phyloP scores from a whole-genome alignment of 2,888 invertebrate genomes.

The Parthenolecanium corni region DNA sequence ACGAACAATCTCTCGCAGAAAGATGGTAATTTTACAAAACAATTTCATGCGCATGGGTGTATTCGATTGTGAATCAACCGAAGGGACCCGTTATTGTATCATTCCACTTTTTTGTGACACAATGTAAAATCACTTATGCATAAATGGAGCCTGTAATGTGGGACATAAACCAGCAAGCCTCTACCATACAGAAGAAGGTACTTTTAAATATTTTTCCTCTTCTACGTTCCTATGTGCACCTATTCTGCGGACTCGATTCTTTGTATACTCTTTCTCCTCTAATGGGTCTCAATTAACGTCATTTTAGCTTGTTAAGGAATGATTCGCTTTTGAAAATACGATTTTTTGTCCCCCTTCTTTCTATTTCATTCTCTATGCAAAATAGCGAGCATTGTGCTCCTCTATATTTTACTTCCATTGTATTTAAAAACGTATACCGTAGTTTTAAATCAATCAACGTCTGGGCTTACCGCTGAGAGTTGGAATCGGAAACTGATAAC shows the following conservation, averaged over 20 bases:
- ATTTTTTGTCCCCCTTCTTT: too few species aligned
- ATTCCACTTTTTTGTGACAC: background rate
- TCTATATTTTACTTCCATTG: constrained; percentile 20
- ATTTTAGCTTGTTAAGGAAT: constrained; percentile 25
- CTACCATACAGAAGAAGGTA: too few species aligned
- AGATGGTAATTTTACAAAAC: too few species aligned
- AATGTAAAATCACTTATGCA: background rate
- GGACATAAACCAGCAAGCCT: background rate
- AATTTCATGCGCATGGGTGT: too few species aligned
- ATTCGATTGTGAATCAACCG: background rate
- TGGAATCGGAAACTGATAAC: background rate
- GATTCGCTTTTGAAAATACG: constrained; percentile 20
- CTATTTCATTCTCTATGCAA: constrained; percentile 22
- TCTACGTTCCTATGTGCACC: background rate
- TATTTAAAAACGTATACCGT: constrained; percentile 17
- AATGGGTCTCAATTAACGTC: constrained; percentile 28
- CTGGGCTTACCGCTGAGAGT: constrained; percentile 6
- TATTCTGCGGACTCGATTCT: background rate
- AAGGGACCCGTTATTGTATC: background rate
- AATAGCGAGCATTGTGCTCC: constrained; percentile 21
- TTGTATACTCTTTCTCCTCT: constrained; percentile 5
- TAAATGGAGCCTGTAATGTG: background rate
- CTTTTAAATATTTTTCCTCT: background rate
- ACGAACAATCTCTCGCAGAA: too few species aligned
- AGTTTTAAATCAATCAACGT: constrained; percentile 28